phyloP scores from a whole-genome alignment of 2,888 invertebrate species.

The Physocephala rufipes region DNA sequence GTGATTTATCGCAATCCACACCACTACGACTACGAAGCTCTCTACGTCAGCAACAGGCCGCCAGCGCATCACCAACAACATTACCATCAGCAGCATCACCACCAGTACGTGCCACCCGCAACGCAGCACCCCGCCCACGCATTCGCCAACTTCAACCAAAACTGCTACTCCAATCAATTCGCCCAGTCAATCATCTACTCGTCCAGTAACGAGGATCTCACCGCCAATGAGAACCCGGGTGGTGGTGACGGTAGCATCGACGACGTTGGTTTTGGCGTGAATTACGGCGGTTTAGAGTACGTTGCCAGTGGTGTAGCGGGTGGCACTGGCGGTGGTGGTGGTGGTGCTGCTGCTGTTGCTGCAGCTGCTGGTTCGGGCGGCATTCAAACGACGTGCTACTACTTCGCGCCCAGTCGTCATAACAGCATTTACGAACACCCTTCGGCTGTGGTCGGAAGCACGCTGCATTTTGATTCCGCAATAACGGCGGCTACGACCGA shows the following conservation, averaged over 20 bases:
- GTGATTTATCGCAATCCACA: conserved; percentile 66
- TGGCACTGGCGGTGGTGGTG: conserved; percentile 24
- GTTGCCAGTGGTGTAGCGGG: conserved; percentile 24
- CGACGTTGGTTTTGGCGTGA: conserved; percentile 30
- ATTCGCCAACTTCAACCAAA: conserved; percentile 54
- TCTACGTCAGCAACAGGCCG: conserved; percentile 55
- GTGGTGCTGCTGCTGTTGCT: conserved; percentile 34
- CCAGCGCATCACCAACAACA: conserved; percentile 35
- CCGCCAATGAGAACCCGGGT: conserved; percentile 45
- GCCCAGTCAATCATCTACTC: conserved; percentile 61
- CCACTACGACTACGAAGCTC: conserved; percentile 65
- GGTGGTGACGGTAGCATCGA: conserved; percentile 36
- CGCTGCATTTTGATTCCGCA: conserved; percentile 54
- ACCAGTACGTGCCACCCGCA: conserved; percentile 31
- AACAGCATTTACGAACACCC: conserved; percentile 64
- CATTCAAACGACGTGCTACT: conserved; percentile 60
- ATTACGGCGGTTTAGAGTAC: conserved; percentile 31
- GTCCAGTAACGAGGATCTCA: conserved; percentile 61
- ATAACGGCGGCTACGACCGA: conserved; percentile 56
- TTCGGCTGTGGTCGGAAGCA: conserved; percentile 59
- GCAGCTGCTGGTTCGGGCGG: conserved; percentile 5
- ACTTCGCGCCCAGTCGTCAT: conserved; percentile 60
- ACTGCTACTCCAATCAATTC: conserved; percentile 62
- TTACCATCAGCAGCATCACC: conserved; percentile 39
- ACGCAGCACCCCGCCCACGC: conserved; percentile 25